A percentile compares a stretch with the other conserved stretches of the same genome.
Conservation (phyloP, 1,140 invertebrate genomes). For the Drosophila persimilis region DNA sequence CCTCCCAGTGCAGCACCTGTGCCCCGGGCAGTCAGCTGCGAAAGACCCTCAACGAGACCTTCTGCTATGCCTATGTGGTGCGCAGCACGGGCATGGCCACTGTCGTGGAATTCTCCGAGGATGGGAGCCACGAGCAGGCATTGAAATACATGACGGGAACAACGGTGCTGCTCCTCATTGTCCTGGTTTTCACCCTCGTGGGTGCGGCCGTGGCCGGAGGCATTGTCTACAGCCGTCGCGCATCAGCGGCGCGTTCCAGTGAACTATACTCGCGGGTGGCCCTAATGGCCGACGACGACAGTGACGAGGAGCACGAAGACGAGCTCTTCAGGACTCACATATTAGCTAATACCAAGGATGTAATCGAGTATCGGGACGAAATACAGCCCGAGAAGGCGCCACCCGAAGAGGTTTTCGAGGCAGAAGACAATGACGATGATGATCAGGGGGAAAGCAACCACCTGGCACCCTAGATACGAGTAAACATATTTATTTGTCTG, state of each 20-base stretch:
- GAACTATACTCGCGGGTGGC: slow-evolving; percentile 58
- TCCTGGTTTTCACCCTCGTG: slow-evolving; percentile 38
- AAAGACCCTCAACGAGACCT: slow-evolving; percentile 64
- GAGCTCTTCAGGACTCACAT: slow-evolving; percentile 44
- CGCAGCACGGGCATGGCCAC: slow-evolving; percentile 65
- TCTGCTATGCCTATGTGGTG: slow-evolving; percentile 70
- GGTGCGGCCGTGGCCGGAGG: slow-evolving; percentile 47
- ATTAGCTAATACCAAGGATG: neutral
- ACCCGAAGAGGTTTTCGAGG: slow-evolving; percentile 1
- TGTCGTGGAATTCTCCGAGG: slow-evolving; percentile 43
- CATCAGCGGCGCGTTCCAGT: slow-evolving; percentile 16
- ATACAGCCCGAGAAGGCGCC: neutral
- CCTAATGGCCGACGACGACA: slow-evolving; percentile 55
- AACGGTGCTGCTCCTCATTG: slow-evolving; percentile 43
- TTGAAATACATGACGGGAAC: slow-evolving; percentile 37
- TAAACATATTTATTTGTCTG: slow-evolving; percentile 1
- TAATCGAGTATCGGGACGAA: slow-evolving; percentile 54
- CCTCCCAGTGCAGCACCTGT: slow-evolving; percentile 70
- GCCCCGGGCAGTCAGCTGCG: slow-evolving; percentile 68
- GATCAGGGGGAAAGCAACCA: slow-evolving; percentile 8
- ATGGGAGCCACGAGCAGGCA: neutral
- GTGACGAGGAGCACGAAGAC: slow-evolving; percentile 56
- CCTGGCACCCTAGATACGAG: slow-evolving; percentile 8
- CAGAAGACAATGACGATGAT: neutral
- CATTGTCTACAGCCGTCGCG: slow-evolving; percentile 37